These are phyloP conservation scores for Chunga burmeisteri DNA, from an alignment of 2,113 vertebrate genomes.

Conservation along the genomic window DNA sequence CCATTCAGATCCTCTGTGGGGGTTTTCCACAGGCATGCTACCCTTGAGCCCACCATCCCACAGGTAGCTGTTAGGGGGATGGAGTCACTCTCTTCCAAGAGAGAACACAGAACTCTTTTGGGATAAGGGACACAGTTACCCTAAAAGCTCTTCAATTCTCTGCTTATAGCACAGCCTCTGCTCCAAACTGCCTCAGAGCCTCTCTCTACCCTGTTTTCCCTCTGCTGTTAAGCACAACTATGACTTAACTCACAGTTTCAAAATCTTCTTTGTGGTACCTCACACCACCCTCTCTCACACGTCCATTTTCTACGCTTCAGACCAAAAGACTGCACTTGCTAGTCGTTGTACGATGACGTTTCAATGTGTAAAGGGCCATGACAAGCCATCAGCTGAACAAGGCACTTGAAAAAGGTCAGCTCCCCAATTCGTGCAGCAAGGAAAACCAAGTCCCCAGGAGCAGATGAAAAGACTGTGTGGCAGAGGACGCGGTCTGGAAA, in stretches of 20 bases:
- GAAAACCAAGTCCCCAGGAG: neutral
- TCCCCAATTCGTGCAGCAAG: accelerated
- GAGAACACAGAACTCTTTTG: neutral
- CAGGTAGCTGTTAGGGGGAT: neutral
- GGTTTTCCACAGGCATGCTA: neutral
- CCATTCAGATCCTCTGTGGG: too few relatives aligned
- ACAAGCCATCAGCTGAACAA: neutral
- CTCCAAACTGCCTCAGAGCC: neutral
- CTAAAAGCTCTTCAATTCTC: neutral
- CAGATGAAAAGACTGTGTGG: neutral
- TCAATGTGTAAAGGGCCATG: neutral
- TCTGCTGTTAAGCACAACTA: neutral
- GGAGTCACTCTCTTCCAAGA: neutral
- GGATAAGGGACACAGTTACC: neutral
- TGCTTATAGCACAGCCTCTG: neutral
- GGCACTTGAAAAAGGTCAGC: neutral
- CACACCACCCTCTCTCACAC: neutral
- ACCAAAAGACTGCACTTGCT: neutral
- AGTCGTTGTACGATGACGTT: neutral
- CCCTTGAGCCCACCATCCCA: neutral
- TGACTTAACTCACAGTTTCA: neutral
- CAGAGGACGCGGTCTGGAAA: accelerated
- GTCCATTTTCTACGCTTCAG: neutral
- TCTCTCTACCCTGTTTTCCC: too few relatives aligned
- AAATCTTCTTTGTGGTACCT: neutral